Conservation (phyloP, 2,888 invertebrate genomes). For the Sinelater perroti region DNA sequence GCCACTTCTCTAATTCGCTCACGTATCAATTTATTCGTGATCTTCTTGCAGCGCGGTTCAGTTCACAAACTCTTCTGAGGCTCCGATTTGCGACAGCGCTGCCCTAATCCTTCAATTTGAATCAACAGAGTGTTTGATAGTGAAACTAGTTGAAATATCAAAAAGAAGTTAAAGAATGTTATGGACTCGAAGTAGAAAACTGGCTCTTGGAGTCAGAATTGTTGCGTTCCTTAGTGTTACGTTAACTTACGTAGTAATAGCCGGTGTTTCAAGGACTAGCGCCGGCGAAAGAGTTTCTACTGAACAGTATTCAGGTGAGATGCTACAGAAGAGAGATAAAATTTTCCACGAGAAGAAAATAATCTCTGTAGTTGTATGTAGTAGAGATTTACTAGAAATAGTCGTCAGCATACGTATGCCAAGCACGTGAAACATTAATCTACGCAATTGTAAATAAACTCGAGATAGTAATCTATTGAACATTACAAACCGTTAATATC, state of each 20-base stretch:
- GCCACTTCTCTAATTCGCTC: not conserved
- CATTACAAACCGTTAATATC: no score
- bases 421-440: not conserved
- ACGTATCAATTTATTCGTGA: slow-evolving; percentile 6
- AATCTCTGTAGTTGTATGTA: no score
- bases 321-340: no score
- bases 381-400: no score
- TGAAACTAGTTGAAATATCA: not conserved
- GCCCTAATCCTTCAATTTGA: not conserved
- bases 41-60: not conserved
- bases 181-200: slow-evolving; percentile 54
- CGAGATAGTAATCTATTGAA: no score
- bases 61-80: not conserved
- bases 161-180: slow-evolving; percentile 18
- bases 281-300: slow-evolving; percentile 1
- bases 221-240: slow-evolving; percentile 51
- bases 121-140: not conserved
- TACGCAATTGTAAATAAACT: not conserved
- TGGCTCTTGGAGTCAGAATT: slow-evolving; percentile 53
- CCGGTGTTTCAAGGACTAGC: slow-evolving; percentile 35
- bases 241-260: slow-evolving; percentile 50
- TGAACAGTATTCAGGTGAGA: slow-evolving; percentile 5
- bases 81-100: not conserved
- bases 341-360: no score
- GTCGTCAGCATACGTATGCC: no score